phyloP scores from a whole-genome alignment of 2,113 vertebrate species.

The Bos taurus region DNA sequence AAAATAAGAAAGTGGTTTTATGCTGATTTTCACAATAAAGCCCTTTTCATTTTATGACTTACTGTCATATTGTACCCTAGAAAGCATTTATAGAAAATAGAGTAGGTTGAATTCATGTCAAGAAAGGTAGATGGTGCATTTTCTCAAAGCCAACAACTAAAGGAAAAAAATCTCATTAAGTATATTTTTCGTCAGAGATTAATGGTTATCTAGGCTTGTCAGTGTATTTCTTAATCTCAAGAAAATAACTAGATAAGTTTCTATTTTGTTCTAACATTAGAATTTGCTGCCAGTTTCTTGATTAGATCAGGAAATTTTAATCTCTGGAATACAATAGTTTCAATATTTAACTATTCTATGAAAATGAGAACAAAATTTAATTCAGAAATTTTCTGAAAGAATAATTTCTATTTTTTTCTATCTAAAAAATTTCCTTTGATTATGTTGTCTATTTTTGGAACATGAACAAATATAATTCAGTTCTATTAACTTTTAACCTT shows the following conservation, averaged over 20 bases:
- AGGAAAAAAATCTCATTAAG: neutral
- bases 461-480: constrained; percentile 15
- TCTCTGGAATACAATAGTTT: neutral
- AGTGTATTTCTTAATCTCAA: constrained; percentile 17
- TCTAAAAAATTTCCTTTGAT: neutral
- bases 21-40: constrained; percentile 13
- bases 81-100: constrained; percentile 16
- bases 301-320: neutral
- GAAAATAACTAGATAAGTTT: neutral
- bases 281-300: neutral
- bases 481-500: constrained; percentile 50
- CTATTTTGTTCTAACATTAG: neutral
- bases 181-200: constrained; percentile 15
- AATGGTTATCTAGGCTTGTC: neutral
- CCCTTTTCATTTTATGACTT: neutral
- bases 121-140: neutral
- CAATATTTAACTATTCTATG: neutral
- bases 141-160: neutral
- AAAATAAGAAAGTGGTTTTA: constrained; percentile 27
- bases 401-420: neutral
- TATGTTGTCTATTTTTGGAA: constrained; percentile 15
- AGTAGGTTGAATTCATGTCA: neutral
- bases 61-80: neutral
- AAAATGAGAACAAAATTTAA: constrained; percentile 20
- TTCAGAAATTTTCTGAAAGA: neutral